Evolutionary conservation across 2,113 vertebrate genomes (phyloP).

Genomic region (Gambusia holbrooki): DNA sequence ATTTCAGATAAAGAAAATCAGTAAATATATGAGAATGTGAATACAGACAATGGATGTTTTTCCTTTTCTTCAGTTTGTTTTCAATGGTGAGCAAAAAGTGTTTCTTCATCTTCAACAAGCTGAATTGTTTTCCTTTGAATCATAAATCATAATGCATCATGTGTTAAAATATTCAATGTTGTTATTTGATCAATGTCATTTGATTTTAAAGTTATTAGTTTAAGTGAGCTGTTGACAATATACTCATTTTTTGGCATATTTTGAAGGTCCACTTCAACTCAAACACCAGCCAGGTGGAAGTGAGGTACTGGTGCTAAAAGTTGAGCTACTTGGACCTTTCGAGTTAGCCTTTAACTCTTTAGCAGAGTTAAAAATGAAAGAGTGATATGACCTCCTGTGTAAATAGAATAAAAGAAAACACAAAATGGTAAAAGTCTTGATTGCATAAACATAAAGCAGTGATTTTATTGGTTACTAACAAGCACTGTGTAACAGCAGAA

Average conservation of each 20-base stretch:
- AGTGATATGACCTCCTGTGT: neutral
- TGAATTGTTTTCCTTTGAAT: too few relatives aligned
- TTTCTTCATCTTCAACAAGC: neutral
- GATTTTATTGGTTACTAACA: slow-evolving; percentile 45
- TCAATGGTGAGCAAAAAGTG: neutral
- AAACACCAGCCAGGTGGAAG: too few relatives aligned
- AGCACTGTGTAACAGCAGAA: slow-evolving; percentile 13
- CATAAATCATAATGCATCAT: too few relatives aligned
- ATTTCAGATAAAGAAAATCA: neutral
- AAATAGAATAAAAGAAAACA: neutral
- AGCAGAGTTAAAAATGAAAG: too few relatives aligned
- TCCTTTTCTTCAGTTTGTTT: neutral
- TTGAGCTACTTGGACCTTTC: neutral
- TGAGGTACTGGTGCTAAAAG: neutral
- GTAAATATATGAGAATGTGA: neutral
- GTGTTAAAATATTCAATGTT: too few relatives aligned
- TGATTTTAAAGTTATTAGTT: too few relatives aligned
- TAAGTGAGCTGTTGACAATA: too few relatives aligned
- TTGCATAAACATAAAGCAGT: slow-evolving; percentile 32
- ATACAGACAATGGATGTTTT: neutral
- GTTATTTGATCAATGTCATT: too few relatives aligned
- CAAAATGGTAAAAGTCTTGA: neutral
- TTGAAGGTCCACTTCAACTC: too few relatives aligned
- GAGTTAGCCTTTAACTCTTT: neutral
- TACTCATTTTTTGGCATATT: too few relatives aligned